Percentiles rank a stretch among this genome's conserved stretches.
Evolutionary conservation across 2,888 invertebrate genomes (phyloP).

Genomic region (Escarpia spicata): DNA sequence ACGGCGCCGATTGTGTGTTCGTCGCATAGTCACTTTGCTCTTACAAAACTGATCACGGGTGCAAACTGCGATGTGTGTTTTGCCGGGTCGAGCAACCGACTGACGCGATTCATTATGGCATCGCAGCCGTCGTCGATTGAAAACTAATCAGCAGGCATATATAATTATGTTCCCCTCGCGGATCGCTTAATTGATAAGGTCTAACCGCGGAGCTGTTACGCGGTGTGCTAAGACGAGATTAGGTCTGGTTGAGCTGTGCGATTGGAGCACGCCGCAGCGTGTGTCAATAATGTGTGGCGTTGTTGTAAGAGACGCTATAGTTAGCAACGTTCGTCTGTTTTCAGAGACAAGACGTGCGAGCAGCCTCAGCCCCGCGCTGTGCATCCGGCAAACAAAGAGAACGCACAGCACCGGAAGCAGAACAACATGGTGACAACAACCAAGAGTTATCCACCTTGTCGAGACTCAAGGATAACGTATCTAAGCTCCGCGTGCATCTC

Average conservation of each 20-base stretch:
- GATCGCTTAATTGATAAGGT: background rate
- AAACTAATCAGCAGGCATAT: background rate
- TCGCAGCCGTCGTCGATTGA: background rate
- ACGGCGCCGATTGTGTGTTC: background rate
- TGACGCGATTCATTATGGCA: background rate
- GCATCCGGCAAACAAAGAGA: background rate
- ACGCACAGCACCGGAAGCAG: background rate
- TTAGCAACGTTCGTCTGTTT: slow-evolving; percentile 1
- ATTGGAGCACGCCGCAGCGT: background rate
- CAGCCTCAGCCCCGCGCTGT: background rate
- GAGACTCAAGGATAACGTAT: background rate
- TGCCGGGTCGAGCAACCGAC: background rate
- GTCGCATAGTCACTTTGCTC: background rate
- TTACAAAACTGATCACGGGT: background rate
- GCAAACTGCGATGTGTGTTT: background rate
- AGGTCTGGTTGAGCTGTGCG: background rate
- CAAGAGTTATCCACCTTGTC: background rate
- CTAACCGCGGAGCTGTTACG: background rate
- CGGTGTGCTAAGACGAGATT: background rate
- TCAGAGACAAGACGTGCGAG: background rate
- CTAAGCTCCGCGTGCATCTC: background rate
- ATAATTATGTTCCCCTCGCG: background rate
- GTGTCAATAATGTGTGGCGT: background rate
- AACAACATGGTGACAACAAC: background rate
- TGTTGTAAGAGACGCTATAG: background rate